Conservation (phyloP, 2,113 vertebrate genomes). For the Xiphias gladius region DNA sequence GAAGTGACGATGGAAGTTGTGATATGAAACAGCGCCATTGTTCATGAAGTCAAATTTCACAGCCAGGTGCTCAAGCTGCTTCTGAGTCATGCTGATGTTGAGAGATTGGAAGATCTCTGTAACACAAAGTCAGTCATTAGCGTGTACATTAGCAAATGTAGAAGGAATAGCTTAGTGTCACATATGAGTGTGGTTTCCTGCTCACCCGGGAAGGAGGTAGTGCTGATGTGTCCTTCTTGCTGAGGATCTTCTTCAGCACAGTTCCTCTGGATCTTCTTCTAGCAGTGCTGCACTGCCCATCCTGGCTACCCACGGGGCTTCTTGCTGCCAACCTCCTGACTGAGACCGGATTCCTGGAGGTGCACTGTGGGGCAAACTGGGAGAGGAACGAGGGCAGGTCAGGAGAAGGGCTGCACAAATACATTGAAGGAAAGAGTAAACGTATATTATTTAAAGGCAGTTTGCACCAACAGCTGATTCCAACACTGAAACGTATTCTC, state of each 20-base stretch:
- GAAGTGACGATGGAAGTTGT: conserved; percentile 40
- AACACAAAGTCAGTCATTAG: conserved; percentile 24
- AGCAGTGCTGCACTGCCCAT: conserved; percentile 77
- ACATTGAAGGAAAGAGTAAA: neutral
- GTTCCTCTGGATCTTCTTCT: conserved; percentile 80
- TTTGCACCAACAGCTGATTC: neutral
- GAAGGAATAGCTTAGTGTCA: neutral
- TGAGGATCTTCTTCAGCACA: conserved; percentile 77
- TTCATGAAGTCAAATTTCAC: conserved; percentile 76
- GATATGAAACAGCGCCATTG: conserved; percentile 72
- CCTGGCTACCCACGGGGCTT: conserved; percentile 39
- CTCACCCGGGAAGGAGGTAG: conserved; percentile 80
- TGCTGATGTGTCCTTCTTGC: conserved; percentile 72
- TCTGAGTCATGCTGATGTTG: conserved; percentile 69
- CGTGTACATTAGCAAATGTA: neutral
- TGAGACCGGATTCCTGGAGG: conserved; percentile 26
- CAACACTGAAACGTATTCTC: neutral
- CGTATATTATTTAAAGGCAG: neutral
- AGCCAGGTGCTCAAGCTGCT: conserved; percentile 79
- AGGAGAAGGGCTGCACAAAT: neutral
- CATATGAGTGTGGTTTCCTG: neutral
- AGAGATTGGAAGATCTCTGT: conserved; percentile 80
- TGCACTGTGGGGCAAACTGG: conserved; percentile 36
- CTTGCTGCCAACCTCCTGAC: conserved; percentile 16
- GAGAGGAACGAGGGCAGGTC: neutral